These are phyloP conservation scores for Amblyraja radiata DNA, from an alignment of 2,797 vertebrate genomes.

Conservation along the genomic window DNA sequence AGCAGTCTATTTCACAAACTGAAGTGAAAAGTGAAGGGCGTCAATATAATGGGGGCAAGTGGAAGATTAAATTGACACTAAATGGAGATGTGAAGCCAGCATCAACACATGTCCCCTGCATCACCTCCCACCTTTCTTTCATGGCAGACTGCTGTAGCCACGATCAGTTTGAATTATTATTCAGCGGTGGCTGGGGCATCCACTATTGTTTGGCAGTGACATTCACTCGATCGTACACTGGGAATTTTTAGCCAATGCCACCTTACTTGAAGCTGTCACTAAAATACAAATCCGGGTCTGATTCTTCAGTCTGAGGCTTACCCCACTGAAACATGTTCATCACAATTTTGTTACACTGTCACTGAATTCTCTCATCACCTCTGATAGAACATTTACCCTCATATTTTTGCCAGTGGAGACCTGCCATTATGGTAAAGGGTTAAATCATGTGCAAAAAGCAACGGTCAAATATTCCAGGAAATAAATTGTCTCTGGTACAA, in stretches of 20 bases:
- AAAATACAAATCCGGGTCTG: not conserved
- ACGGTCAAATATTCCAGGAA: not conserved
- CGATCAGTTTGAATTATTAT: not conserved
- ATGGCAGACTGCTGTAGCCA: not conserved
- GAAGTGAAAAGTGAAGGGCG: conserved; percentile 37
- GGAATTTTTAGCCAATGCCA: not conserved
- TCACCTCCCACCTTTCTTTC: not conserved
- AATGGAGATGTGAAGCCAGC: not conserved
- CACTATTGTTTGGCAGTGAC: too few species aligned
- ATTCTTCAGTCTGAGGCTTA: too few species aligned
- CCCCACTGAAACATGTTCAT: not conserved
- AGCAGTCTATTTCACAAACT: not conserved
- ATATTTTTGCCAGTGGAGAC: not conserved
- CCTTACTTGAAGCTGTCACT: not conserved
- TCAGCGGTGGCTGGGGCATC: not conserved
- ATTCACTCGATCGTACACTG: not conserved
- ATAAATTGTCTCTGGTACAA: not conserved
- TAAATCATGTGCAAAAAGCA: not conserved
- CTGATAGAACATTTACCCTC: not conserved
- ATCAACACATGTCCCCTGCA: too few species aligned
- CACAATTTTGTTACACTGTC: not conserved
- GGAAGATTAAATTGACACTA: conserved; percentile 16
- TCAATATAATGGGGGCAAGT: not conserved
- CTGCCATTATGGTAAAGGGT: not conserved
- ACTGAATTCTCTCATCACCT: not conserved